Evolutionary conservation across 2,888 invertebrate genomes (phyloP), one percentile per base, ranked within the genome.

Genomic region (Entomobrya proxima): DNA sequence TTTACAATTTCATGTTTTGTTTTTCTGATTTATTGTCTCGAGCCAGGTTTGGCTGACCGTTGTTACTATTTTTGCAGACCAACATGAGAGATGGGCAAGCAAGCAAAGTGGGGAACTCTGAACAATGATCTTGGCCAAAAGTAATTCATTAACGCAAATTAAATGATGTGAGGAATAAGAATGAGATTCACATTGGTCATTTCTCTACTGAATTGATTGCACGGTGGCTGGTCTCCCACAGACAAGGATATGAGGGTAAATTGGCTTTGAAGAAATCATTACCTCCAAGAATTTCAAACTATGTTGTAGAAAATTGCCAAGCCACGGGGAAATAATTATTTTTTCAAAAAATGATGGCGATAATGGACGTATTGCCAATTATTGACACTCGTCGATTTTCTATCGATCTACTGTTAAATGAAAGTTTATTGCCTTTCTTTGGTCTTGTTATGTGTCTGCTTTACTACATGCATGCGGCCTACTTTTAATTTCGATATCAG

Each of bases 1-100:
- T 75, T 75, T 35, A 72, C 72, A 30, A 67, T 67, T 72, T 47
- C 72, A 15, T 72, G 44, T 67, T 72, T 72, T 47, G 50, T 50
- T 50, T 47, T 72, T 15, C 47, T 11, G 6, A 27, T 64, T 47
- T 32, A 50, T 32, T 72, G 47, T 50, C 72, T 18, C 30, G 47
- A 15, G 13, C 40, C 44, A 27, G 27, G 67, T 35, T n/a, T 30
- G 58, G 2, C 5, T 37, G 21, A 2, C 52, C 30, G 7, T 52
- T 67, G 40, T 67, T 40, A 24, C 40, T 67, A 40, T 40, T 67
- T 67, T 67, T 11, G 55, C 21, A 40, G 67, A 67, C 67, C 67
- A 67, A 64, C 18, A 58, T 15, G 30, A 24, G 18, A 21, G 13
- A 67, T 67, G n/a, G 35, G 35, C 32, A 64, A 35, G 35, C 64